Evolutionary conservation across 2,888 invertebrate genomes (phyloP), one percentile per base, ranked within the genome.

Genomic region (Macaria liturata): DNA sequence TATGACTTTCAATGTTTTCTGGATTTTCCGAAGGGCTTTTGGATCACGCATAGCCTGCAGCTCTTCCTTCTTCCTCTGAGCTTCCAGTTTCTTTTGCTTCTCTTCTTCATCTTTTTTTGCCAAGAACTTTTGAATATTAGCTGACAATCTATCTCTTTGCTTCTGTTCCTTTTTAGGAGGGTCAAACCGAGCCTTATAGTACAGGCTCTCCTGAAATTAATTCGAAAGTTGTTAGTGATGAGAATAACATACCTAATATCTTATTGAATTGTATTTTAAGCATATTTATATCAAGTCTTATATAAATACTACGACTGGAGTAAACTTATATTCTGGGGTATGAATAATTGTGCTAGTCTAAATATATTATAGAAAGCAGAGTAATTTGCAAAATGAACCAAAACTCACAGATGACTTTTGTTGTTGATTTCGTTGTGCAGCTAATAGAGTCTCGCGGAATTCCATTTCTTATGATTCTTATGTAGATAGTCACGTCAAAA

Each of bases 91-190:
- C 71, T 95, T 95, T 57, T 92, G 92, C 58, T 86, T 93, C 72
- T 97, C 97, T 77, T 97, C 97, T 60, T 95, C 95, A 77, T 97
- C 96, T 74, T 95, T 96, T 69, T 95, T 95, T 0, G 95, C 96
- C 20, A 97, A 86, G 83, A 97, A 98, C 78, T 95, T 96, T 78
- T 96, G 95, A 51, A 98, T 95, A 70, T 97, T 97, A 1, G 93
- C 94, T 0, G 97, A 97, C 5, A 97, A 88, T 60, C 86, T 90
- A 71, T 93, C 93, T 65, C 93, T 94, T 54, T 94, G 93, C 70
- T 95, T 95, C 44, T 94, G 93, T 71, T 95, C 94, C 75, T 97
- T 97, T 77, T 97, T 97, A 0, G 97, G 96, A 1, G 97, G 96
- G 63, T 95, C 94, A 78, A 96, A 97, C 67, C 95, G 95, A 3